These are phyloP conservation scores for Syngnathoides biaculeatus DNA, from an alignment of 2,113 vertebrate species.

Conservation along the genomic window DNA sequence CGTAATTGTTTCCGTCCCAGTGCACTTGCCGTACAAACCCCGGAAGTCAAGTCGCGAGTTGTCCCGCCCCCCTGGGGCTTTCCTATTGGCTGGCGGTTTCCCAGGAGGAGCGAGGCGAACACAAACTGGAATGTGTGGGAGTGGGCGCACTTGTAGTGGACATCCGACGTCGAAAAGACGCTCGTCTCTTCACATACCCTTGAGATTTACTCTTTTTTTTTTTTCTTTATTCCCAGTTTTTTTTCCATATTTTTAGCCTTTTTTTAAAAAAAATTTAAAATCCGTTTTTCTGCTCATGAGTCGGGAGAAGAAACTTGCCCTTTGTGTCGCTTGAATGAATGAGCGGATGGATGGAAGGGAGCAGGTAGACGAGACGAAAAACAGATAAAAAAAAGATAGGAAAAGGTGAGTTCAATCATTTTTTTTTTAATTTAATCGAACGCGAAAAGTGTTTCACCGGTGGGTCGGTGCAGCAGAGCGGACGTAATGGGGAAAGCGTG, in stretches of 20 bases:
- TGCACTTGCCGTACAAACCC: not conserved
- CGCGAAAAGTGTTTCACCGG: slow-evolving; percentile 32
- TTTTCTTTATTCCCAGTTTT: not conserved
- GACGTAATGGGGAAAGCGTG: slow-evolving; percentile 8
- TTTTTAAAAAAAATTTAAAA: no score
- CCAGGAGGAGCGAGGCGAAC: slow-evolving; percentile 57
- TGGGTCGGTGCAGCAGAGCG: slow-evolving; percentile 53
- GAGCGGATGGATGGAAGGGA: slow-evolving; percentile 49
- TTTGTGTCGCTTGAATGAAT: not conserved
- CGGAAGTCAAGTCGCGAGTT: not conserved
- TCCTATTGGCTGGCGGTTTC: slow-evolving; percentile 59
- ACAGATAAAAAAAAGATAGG: slow-evolving; percentile 52
- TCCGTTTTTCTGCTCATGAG: not conserved
- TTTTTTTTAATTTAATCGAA: not conserved
- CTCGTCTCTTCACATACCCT: not conserved
- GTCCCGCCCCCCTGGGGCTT: slow-evolving; percentile 41
- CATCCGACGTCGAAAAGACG: not conserved
- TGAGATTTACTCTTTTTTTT: not conserved
- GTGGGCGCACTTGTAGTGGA: slow-evolving; percentile 29
- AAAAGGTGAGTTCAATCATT: slow-evolving; percentile 57
- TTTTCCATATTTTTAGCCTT: not conserved
- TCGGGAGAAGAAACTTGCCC: not conserved
- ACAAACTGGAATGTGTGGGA: slow-evolving; percentile 54
- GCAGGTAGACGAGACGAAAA: slow-evolving; percentile 42
- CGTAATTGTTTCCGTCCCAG: not conserved